phyloP scores from a whole-genome alignment of 2,797 vertebrate species.

The Acomys russatus region DNA sequence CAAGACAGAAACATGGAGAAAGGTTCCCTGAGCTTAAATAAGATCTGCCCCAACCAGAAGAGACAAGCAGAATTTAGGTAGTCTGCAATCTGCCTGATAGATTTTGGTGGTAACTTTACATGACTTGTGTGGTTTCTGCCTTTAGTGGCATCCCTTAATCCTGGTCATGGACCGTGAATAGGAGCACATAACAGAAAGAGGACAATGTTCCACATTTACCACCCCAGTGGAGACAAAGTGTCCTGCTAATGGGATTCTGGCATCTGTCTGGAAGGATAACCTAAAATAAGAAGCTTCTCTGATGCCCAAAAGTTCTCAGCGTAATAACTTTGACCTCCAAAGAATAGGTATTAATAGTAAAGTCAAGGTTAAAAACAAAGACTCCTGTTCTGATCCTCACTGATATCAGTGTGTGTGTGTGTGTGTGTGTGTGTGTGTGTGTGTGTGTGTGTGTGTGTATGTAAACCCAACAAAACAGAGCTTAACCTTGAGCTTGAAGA shows the following conservation, averaged over 20 bases:
- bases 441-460: no score
- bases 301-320: background rate
- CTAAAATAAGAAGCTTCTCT: background rate
- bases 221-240: no score
- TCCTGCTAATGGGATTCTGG: background rate
- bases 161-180: background rate
- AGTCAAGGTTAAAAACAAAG: conserved; percentile 16
- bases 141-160: background rate
- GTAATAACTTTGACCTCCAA: conserved; percentile 3
- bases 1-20: background rate
- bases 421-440: background rate
- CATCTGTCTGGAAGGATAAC: background rate
- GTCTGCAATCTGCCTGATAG: background rate
- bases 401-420: background rate
- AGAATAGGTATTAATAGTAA: conserved; percentile 1
- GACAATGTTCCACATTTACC: background rate
- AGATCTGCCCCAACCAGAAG: background rate
- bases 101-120: background rate
- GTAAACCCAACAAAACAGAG: conserved; percentile 3
- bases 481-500: background rate
- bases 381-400: background rate
- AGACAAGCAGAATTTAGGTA: no score
- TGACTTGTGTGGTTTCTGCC: background rate
- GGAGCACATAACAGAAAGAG: background rate
- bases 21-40: background rate